These are phyloP conservation scores for Gila orcuttii DNA, from an alignment of 2,113 vertebrate genomes.

Conservation along the genomic window DNA sequence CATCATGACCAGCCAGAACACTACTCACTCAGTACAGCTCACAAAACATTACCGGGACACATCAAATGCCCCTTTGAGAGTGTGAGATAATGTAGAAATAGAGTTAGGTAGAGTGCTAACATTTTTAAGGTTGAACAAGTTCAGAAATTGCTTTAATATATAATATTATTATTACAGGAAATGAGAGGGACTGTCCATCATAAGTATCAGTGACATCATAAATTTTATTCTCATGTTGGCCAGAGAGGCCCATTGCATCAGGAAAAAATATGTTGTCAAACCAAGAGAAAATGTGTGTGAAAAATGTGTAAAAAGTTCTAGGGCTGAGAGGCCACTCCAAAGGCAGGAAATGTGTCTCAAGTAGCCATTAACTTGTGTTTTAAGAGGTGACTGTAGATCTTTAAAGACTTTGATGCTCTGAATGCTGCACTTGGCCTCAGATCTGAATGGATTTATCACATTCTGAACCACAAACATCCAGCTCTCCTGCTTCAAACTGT, in stretches of 20 bases:
- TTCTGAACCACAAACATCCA: slow-evolving; percentile 24
- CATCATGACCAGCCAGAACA: slow-evolving; percentile 40
- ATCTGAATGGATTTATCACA: slow-evolving; percentile 46
- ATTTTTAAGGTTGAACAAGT: not conserved
- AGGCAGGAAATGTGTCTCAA: slow-evolving; percentile 44
- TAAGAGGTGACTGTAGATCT: slow-evolving; percentile 29
- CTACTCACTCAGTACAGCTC: slow-evolving; percentile 29
- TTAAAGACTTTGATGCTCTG: slow-evolving; percentile 42
- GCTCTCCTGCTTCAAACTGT: not conserved
- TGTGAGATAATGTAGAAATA: not conserved
- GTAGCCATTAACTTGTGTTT: slow-evolving; percentile 44
- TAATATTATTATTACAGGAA: not conserved
- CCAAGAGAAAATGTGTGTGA: not conserved
- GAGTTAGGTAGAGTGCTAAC: not conserved
- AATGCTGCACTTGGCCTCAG: slow-evolving; percentile 20
- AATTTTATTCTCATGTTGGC: not conserved
- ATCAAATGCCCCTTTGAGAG: slow-evolving; percentile 35
- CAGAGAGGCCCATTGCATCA: not conserved
- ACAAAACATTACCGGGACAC: slow-evolving; percentile 22
- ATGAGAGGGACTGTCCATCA: not conserved
- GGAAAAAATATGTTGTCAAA: not conserved
- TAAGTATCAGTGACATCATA: not conserved
- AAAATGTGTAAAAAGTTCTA: slow-evolving; percentile 25
- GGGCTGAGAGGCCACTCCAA: slow-evolving; percentile 37
- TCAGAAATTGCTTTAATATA: not conserved